Base-by-base conservation (phyloP, 92 coral and sea anemone genomes). In the Parazoanthus darwini region DNA sequence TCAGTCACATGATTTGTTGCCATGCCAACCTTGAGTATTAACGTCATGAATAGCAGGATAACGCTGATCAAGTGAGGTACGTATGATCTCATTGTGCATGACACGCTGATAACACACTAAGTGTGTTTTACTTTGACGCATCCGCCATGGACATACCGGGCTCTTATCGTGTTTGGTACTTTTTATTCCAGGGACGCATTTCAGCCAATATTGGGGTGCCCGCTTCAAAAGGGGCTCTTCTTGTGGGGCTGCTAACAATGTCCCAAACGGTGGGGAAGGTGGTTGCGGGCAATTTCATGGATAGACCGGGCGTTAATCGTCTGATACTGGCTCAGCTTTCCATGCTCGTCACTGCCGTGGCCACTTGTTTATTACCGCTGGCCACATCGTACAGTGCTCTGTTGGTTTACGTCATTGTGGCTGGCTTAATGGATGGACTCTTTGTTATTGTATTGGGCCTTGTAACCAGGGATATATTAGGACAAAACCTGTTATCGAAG, bases 391-490 rank as follows among this genome's bases (percentile, higher is more conserved):
- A 91, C 86, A 37, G 75, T 29, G 95, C 96, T 39, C 92, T 97
- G 13, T 94, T 95, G 63, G 85, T 91, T 36, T 97, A 95, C 90
- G 89, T 94, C 35, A n/a, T 97, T 39, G 96, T 96, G 42, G 91
- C 93, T 10, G 99, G 99, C 38, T 78, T 93, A 79, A 89, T 92
- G 86, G 99, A 97, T 83, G 99, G 99, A 8, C 75, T 95, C 67
- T 94, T 92, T 77, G 84, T 83, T 35, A 94, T 93, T 8, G 83
- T 92, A 79, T 43, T 93, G 43, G 99, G 98, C 18, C 93, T 97
- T 76, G 93, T 97, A 8, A 95, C 97, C 15, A 92, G 95, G 68
- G 95, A 96, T 78, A 95, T 97, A 23, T 96, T 97, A 42, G 98
- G 99, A 22, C 92, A 92, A 84, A 88, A 91, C 14, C 86, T 95